These are phyloP conservation scores for Sturmia bella DNA, from an alignment of 2,888 invertebrate genomes.

Conservation along the genomic window DNA sequence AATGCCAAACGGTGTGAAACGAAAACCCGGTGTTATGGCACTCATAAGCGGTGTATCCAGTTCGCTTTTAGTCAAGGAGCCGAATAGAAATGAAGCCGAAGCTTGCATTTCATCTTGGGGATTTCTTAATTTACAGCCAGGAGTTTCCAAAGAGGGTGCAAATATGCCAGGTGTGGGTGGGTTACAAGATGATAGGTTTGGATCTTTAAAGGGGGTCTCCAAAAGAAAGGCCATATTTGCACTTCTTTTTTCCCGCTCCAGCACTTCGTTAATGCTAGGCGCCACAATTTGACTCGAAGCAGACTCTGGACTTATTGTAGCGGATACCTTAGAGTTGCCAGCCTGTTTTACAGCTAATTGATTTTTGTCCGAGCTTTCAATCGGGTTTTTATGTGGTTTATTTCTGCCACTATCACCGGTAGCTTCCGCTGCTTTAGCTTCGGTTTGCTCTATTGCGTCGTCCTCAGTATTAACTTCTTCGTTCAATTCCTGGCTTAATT, in stretches of 20 bases:
- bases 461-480: background rate
- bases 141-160: conserved; percentile 81
- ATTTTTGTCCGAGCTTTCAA: conserved; percentile 5
- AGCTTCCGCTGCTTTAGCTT: too few species aligned
- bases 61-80: conserved; percentile 83
- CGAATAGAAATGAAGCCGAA: conserved; percentile 73
- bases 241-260: conserved; percentile 71
- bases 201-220: conserved; percentile 84
- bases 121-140: conserved; percentile 72
- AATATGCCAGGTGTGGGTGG: conserved; percentile 84
- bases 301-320: background rate
- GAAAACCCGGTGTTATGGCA: conserved; percentile 81
- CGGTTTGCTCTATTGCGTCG: too few species aligned
- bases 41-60: conserved; percentile 84
- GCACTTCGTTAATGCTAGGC: conserved; percentile 38
- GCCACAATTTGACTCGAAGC: conserved; percentile 20
- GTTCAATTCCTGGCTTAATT: background rate
- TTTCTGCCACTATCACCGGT: too few species aligned
- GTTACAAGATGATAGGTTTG: conserved; percentile 82
- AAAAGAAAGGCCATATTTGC: conserved; percentile 80
- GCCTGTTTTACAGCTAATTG: background rate
- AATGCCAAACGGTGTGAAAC: conserved; percentile 74
- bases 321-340: background rate
- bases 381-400: background rate
- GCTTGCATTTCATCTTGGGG: conserved; percentile 69